phyloP scores from a whole-genome alignment of 2,888 invertebrate genomes.

The Apodemia mormo region DNA sequence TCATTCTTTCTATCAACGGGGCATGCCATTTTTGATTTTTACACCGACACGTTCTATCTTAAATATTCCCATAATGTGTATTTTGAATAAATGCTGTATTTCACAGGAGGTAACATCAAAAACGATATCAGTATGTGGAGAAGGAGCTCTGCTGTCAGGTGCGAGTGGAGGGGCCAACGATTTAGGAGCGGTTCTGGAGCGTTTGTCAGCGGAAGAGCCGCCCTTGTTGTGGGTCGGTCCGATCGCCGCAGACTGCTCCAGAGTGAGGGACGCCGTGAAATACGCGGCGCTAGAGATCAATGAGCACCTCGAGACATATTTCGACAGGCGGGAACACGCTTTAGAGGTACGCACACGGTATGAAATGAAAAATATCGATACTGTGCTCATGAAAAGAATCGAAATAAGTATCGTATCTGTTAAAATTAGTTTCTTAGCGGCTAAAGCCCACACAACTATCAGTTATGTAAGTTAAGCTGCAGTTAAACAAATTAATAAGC shows the following conservation, averaged over 20 bases:
- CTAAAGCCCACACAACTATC: no score
- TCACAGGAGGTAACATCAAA: conserved; percentile 89
- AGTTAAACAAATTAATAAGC: no score
- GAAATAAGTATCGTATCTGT: no score
- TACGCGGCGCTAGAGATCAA: conserved; percentile 96
- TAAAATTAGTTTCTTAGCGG: no score
- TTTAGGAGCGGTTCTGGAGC: conserved; percentile 81
- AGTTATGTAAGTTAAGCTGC: no score
- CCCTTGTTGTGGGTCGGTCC: conserved; percentile 94
- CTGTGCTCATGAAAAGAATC: no score
- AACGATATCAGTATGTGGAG: conserved; percentile 76
- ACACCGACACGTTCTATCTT: no score
- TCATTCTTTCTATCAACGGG: no score
- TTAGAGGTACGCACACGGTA: conserved; percentile 82
- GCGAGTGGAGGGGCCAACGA: conserved; percentile 50
- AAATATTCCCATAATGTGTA: no score
- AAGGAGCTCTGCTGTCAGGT: conserved; percentile 43
- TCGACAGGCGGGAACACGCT: conserved; percentile 94
- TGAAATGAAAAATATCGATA: no score
- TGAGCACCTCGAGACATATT: conserved; percentile 97
- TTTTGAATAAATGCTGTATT: background rate
- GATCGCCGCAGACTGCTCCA: conserved; percentile 85
- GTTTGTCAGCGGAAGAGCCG: conserved; percentile 86
- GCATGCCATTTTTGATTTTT: no score
- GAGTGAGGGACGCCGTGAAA: conserved; percentile 90